These are phyloP conservation scores for Dryobota labecula DNA, from an alignment of 2,888 invertebrate genomes.

Conservation along the genomic window DNA sequence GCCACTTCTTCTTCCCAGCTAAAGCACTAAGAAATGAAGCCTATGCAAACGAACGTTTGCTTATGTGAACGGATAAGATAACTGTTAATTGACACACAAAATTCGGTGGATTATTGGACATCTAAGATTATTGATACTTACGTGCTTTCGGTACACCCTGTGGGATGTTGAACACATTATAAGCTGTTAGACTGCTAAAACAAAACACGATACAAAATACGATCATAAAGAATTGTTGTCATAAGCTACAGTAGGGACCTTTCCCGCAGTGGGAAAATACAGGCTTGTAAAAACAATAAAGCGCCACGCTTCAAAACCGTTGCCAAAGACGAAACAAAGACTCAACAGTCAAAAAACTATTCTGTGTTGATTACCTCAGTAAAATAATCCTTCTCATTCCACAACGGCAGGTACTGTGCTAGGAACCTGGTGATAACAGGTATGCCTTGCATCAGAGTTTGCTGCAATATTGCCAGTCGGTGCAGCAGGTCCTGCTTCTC, in stretches of 20 bases:
- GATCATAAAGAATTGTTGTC: not conserved
- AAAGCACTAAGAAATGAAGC: no score
- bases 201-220: not conserved
- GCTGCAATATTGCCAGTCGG: constrained; percentile 78
- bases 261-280: not conserved
- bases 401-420: constrained; percentile 83
- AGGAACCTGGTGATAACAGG: constrained; percentile 84
- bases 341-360: not conserved
- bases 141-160: no score
- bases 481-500: constrained; percentile 82
- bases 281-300: not conserved
- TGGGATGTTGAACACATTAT: not conserved
- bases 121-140: no score
- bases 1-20: no score
- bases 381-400: constrained; percentile 86
- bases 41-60: no score
- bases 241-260: not conserved
- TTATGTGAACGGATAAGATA: no score
- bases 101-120: no score
- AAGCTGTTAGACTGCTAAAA: not conserved
- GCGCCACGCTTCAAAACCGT: not conserved
- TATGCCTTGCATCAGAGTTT: constrained; percentile 82
- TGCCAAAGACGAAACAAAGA: not conserved
- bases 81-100: no score
- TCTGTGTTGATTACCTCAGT: constrained; percentile 76